phyloP scores from a whole-genome alignment of 2,888 invertebrate genomes.

The Chamaedrilus cognettii region DNA sequence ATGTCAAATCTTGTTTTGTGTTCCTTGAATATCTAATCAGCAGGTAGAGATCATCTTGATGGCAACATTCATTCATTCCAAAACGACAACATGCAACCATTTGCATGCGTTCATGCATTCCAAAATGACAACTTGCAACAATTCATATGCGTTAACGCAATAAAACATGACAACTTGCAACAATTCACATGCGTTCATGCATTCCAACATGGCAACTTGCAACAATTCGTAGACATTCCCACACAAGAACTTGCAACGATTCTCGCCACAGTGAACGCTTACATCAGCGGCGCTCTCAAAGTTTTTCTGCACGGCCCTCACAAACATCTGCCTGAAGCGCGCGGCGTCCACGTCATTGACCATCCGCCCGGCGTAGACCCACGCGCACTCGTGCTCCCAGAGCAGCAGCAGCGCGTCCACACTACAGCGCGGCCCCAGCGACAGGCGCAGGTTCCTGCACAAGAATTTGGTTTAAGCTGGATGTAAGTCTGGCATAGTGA shows the following conservation, averaged over 20 bases:
- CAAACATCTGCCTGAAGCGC: constrained; percentile 53
- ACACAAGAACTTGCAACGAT: neutral
- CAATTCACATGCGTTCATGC: neutral
- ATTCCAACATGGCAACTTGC: neutral
- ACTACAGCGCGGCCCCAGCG: constrained; percentile 49
- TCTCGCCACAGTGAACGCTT: constrained; percentile 3
- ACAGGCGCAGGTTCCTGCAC: constrained; percentile 55
- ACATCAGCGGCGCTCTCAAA: constrained; percentile 52
- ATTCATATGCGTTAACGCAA: no score
- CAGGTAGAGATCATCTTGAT: no score
- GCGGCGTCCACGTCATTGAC: constrained; percentile 55
- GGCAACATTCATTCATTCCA: no score
- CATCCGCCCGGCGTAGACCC: constrained; percentile 57
- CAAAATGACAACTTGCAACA: no score
- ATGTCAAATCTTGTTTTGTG: no score
- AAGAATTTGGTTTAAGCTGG: neutral
- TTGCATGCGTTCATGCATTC: no score
- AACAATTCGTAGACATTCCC: neutral
- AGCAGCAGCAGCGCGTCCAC: constrained; percentile 51
- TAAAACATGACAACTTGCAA: constrained; percentile 45
- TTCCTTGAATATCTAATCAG: no score
- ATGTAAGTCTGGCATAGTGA: neutral
- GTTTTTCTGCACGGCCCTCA: constrained; percentile 55
- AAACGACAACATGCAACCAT: no score
- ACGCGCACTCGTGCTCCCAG: constrained; percentile 59